phyloP scores from a whole-genome alignment of 2,888 invertebrate species.

The Athalia rosae region DNA sequence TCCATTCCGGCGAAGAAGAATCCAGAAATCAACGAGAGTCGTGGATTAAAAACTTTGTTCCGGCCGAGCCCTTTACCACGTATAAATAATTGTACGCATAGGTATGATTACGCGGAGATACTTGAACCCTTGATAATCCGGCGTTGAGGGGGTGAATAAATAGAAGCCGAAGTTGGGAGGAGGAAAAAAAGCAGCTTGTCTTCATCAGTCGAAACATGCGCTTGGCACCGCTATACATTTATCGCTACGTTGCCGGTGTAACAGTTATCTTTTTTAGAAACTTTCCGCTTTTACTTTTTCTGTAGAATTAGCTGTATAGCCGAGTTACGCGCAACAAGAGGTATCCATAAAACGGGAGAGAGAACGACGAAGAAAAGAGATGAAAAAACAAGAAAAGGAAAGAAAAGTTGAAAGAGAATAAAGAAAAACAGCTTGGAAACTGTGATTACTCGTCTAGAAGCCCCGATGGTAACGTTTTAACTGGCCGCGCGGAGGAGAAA shows the following conservation, averaged over 20 bases:
- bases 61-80: no score
- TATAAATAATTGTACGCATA: no score
- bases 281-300: slow-evolving; percentile 16
- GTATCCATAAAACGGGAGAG: not conserved
- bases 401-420: not conserved
- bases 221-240: slow-evolving; percentile 24
- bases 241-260: slow-evolving; percentile 25
- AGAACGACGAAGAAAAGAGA: not conserved
- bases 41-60: no score
- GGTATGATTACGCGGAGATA: not conserved
- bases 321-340: slow-evolving; percentile 28
- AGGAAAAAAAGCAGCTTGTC: not conserved
- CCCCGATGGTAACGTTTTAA: slow-evolving; percentile 23
- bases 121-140: not conserved
- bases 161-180: not conserved
- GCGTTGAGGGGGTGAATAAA: not conserved
- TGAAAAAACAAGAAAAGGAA: not conserved
- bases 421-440: slow-evolving; percentile 22
- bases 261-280: slow-evolving; percentile 39
- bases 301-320: not conserved
- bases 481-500: slow-evolving; percentile 14
- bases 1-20: not conserved
- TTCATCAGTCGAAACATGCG: slow-evolving; percentile 34
- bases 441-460: slow-evolving; percentile 39
- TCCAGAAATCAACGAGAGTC: no score